Base-by-base conservation (phyloP, 2,888 invertebrate species). In the Melitaea athalia region DNA sequence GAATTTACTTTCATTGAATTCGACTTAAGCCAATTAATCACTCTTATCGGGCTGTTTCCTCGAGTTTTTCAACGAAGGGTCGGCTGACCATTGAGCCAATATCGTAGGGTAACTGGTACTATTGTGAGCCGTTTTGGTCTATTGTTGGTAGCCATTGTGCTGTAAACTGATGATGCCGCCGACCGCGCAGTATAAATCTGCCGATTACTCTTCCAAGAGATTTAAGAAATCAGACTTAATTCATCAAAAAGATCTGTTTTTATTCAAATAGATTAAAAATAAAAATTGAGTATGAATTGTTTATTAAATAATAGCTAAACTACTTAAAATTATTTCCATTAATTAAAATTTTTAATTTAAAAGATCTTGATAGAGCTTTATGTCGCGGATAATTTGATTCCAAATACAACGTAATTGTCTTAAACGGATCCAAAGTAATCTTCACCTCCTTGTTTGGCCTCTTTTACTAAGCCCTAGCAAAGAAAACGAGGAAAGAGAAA, bases 1-100 rank as follows among this genome's bases (percentile, higher is more conserved):
- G 79, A 78, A 74, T 73, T 78, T 77, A 80, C 83, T 87, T 89
- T 86, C 89, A 92, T 91, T 92, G 92, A 92, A 90, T 86, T 86
- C 86, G 83, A 84, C 87, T 91, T 89, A 86, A 86, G 85, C 85
- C 92, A 88, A 92, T 92, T 92, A 92, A 92, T 92, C 92, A 92
- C 88, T 85, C 87, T 91, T 92, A 92, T 92, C 92, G 85, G 88
- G 81, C 81, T 82, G 85, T 86, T 87, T 86, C 86, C 84, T 85
- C 75, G 81, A 83, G 85, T 88, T 90, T 89, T 91, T 88, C 81
- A 82, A 79, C 78, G 75, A 75, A 80, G 83, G 87, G 84, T 83
- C 82, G 81, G 81, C 84, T 86, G 88, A 84, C 88, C 87, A 85
- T 86, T 85, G 81, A 85, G 80, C 81, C 78, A 79, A 79, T 82